A percentile compares a stretch with the other conserved stretches of the same genome.
phyloP scores from a whole-genome alignment of 2,888 invertebrate genomes.

The Dascillus cervinus region DNA sequence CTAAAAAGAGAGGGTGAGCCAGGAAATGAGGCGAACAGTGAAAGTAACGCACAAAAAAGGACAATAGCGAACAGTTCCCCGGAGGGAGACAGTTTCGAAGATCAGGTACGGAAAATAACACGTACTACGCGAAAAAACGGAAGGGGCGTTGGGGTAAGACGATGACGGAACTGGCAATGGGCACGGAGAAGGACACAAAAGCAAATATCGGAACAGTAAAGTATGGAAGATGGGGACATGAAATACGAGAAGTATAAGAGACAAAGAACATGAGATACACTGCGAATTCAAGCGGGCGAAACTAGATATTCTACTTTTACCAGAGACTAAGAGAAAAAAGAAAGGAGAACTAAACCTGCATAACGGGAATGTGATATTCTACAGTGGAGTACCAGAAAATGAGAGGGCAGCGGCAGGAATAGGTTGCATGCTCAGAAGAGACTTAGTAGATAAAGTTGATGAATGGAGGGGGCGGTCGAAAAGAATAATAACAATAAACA shows the following conservation, averaged over 20 bases:
- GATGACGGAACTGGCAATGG: conserved; percentile 6
- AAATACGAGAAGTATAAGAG: conserved; percentile 7
- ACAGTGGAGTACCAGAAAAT: conserved; percentile 6
- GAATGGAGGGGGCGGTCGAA: conserved; percentile 6
- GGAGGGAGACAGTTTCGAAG: conserved; percentile 5
- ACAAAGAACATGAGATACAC: conserved; percentile 3
- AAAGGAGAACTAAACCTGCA: conserved; percentile 5
- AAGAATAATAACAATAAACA: conserved; percentile 6
- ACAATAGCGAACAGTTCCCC: conserved; percentile 7
- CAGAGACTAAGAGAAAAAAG: conserved; percentile 7
- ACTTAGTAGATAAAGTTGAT: conserved; percentile 1
- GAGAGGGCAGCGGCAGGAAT: conserved; percentile 6
- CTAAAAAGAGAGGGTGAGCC: too few relatives aligned
- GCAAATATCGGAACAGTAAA: conserved; percentile 2
- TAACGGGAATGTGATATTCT: conserved; percentile 6
- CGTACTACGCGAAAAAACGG: conserved; percentile 6
- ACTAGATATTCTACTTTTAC: conserved; percentile 5
- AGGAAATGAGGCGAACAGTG: too few relatives aligned
- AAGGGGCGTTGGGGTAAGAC: conserved; percentile 1
- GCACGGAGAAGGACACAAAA: not conserved
- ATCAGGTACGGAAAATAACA: conserved; percentile 10
- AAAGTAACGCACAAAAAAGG: conserved; percentile 4
- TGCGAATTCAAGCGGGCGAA: conserved; percentile 4
- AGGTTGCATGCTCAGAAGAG: conserved; percentile 6
- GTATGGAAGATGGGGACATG: conserved; percentile 7